phyloP scores from a whole-genome alignment of 2,113 vertebrate species.

The Oryzias javanicus region DNA sequence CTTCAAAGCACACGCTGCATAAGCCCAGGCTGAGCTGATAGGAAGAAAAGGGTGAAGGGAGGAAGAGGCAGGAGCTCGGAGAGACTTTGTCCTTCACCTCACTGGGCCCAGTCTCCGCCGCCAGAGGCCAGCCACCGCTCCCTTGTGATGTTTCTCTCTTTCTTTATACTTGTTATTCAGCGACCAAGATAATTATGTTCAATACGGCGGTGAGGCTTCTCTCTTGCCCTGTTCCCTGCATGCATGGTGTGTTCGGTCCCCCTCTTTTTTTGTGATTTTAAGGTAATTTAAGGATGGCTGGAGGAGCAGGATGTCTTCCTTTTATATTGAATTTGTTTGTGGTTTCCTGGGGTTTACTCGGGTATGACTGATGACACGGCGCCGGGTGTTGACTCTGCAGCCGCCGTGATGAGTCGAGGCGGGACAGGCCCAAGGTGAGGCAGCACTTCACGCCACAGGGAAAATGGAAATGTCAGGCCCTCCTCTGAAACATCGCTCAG shows the following conservation, averaged over 20 bases:
- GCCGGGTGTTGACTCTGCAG: no score
- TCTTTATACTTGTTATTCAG: slow-evolving; percentile 49
- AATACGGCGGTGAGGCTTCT: slow-evolving; percentile 22
- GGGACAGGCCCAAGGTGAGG: neutral
- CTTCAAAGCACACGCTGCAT: slow-evolving; percentile 63
- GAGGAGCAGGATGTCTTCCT: no score
- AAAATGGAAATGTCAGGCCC: slow-evolving; percentile 55
- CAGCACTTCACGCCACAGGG: slow-evolving; percentile 33
- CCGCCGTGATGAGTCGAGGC: neutral
- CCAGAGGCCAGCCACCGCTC: slow-evolving; percentile 57
- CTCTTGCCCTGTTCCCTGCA: neutral
- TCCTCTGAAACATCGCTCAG: slow-evolving; percentile 6
- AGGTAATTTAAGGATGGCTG: no score
- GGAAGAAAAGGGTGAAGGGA: slow-evolving; percentile 1
- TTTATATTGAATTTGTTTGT: no score
- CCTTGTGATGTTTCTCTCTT: slow-evolving; percentile 62
- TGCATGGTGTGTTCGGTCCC: neutral
- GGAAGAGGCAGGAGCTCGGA: slow-evolving; percentile 18
- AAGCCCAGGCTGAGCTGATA: slow-evolving; percentile 36
- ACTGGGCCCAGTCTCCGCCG: slow-evolving; percentile 36
- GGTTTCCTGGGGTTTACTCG: no score
- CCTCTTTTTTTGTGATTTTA: no score
- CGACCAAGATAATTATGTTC: slow-evolving; percentile 64
- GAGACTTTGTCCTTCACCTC: slow-evolving; percentile 68
- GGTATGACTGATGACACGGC: no score